A percentile compares a stretch with the other conserved stretches of the same genome.
phyloP scores from a whole-genome alignment of 2,113 vertebrate genomes.

The Procavia capensis region DNA sequence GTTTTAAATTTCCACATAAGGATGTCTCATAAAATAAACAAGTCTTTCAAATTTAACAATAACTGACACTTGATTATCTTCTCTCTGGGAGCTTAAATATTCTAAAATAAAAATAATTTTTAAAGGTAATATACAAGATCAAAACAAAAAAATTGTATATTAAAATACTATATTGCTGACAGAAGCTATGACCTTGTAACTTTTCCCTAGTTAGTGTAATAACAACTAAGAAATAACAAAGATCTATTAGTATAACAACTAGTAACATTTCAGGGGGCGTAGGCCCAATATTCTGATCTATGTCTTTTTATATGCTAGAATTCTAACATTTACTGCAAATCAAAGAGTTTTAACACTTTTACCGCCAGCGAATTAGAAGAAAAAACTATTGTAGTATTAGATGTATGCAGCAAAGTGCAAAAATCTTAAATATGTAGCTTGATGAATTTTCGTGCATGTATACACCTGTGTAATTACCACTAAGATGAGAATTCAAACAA shows the following conservation, averaged over 20 bases:
- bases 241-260: constrained; percentile 1
- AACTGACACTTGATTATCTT: constrained; percentile 36
- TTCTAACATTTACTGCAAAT: background rate
- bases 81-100: constrained; percentile 12
- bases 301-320: constrained; percentile 20
- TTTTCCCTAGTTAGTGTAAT: background rate
- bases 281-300: background rate
- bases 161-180: constrained; percentile 20
- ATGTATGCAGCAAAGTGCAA: background rate
- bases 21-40: constrained; percentile 34
- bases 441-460: background rate
- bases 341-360: constrained; percentile 14
- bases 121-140: constrained; percentile 40
- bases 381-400: background rate
- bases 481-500: background rate
- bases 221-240: constrained; percentile 42
- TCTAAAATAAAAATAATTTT: constrained; percentile 28
- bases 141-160: constrained; percentile 29
- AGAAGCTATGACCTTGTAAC: constrained; percentile 3
- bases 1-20: constrained; percentile 33
- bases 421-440: background rate
- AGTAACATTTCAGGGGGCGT: background rate
- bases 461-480: constrained; percentile 27
- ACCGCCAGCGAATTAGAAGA: background rate
- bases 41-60: constrained; percentile 42